These are phyloP conservation scores for Catostylus mosaicus DNA, from an alignment of 30 jellyfish, hydroid and myxozoan species.

Conservation along the genomic window DNA sequence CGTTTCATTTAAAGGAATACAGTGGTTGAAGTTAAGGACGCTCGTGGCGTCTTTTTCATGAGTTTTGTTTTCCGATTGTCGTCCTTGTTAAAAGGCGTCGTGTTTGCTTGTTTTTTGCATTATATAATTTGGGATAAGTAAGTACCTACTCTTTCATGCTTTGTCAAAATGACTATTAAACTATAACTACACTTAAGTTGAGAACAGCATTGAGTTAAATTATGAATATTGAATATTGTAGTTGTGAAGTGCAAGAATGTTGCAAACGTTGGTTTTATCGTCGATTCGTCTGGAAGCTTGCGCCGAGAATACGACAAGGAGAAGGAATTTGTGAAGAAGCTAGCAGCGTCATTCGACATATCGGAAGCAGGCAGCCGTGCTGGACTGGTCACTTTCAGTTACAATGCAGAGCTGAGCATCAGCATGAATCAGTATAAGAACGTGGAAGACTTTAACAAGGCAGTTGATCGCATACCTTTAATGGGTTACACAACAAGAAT, in stretches of 20 bases:
- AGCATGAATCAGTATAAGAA: constrained; percentile 54
- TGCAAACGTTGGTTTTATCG: constrained; percentile 87
- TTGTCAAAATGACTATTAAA: too few relatives aligned
- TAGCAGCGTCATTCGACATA: constrained; percentile 74
- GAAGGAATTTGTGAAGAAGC: constrained; percentile 74
- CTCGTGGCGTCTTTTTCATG: too few relatives aligned
- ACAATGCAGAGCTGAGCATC: constrained; percentile 83
- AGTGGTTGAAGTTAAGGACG: too few relatives aligned
- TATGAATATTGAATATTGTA: neutral
- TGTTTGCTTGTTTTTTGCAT: too few relatives aligned
- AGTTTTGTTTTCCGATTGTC: too few relatives aligned
- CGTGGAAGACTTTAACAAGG: constrained; percentile 66
- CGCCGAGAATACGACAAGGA: constrained; percentile 77
- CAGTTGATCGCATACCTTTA: constrained; percentile 80
- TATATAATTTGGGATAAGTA: too few relatives aligned
- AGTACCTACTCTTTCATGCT: too few relatives aligned
- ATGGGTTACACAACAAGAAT: constrained; percentile 90
- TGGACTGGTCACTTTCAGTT: constrained; percentile 88
- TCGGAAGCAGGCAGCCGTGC: constrained; percentile 77
- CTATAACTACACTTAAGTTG: too few relatives aligned
- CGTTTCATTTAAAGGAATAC: too few relatives aligned
- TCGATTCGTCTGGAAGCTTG: constrained; percentile 98
- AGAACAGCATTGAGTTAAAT: neutral
- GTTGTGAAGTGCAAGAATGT: constrained; percentile 51
- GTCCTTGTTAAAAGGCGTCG: too few relatives aligned